Evolutionary conservation across 2,797 vertebrate species (phyloP).

Genomic region (Tragopan temminckii): DNA sequence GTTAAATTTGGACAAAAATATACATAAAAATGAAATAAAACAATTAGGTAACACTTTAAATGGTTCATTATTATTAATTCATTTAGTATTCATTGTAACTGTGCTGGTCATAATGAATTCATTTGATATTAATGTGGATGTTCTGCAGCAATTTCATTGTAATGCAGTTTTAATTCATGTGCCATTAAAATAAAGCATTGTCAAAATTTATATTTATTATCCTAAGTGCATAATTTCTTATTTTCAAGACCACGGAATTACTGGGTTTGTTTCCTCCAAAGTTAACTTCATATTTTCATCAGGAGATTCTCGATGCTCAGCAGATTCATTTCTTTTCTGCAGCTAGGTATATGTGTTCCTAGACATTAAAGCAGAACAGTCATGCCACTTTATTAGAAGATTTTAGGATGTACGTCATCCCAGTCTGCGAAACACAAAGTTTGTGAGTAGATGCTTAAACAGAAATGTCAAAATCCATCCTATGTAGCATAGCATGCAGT

Average conservation of each 20-base stretch:
- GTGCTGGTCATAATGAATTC: slow-evolving; percentile 84
- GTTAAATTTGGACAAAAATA: slow-evolving; percentile 82
- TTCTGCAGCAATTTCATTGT: slow-evolving; percentile 81
- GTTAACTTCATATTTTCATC: not conserved
- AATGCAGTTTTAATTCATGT: slow-evolving; percentile 83
- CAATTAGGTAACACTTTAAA: slow-evolving; percentile 83
- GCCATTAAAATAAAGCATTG: slow-evolving; percentile 79
- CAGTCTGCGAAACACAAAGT: not conserved
- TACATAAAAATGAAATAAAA: slow-evolving; percentile 87
- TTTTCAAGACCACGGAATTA: slow-evolving; percentile 57
- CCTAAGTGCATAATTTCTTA: slow-evolving; percentile 60
- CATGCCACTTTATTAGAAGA: not conserved
- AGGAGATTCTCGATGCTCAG: not conserved
- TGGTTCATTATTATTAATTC: slow-evolving; percentile 85
- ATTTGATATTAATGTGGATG: slow-evolving; percentile 83
- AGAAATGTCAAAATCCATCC: not conserved
- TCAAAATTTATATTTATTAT: slow-evolving; percentile 81
- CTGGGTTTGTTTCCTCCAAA: slow-evolving; percentile 3
- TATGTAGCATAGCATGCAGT: not conserved
- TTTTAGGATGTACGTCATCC: not conserved
- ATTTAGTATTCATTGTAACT: slow-evolving; percentile 84
- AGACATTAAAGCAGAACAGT: not conserved
- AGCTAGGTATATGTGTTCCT: not conserved
- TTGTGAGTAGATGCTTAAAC: not conserved
- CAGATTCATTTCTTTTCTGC: not conserved